Base-by-base conservation (phyloP, 2,797 vertebrate species). In the Steatocranus sp. region DNA sequence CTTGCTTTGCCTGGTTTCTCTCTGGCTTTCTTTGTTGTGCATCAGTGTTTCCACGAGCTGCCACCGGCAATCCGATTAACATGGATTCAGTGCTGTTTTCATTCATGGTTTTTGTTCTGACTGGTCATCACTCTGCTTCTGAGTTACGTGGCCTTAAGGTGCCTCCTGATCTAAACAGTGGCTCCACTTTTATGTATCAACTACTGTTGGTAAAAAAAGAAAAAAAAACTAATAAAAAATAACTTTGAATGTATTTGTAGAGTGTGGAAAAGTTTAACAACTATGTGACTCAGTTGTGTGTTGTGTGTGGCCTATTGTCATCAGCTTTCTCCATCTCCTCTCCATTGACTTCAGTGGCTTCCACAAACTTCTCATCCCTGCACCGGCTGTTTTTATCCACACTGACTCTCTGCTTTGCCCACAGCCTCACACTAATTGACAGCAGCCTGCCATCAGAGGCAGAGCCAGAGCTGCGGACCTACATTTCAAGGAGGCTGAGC, bases 351-450 rank as follows among this genome's bases (percentile, higher is more conserved):
- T 87, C 61, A 84, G 36, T 89, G 87, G 82, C 80, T 88, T 92
- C 80, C 50, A 84, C 27, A 85, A 46, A 41, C 36, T 58, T 83
- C n/a, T 78, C 74, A 10, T 74, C 15, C 8, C 50, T 68, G n/a
- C 20, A 9, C 56, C 32, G 14, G 46, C 53, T 83, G 34, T 54
- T 32, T 25, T 43, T 66, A 1, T 83, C 17, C 27, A 15, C 61
- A 17, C 49, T 86, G 79, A 95, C 66, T 80, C 54, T 66, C 75
- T 83, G 54, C 27, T 77, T 36, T 18, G 4, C 80, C 93, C 90
- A 49, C 95, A 99, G 99, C 94, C 96, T 99, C 25, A 97, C 97
- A 17, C 93, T 99, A 81, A 93, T 97, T 84, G 98, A 98, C 90
- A 97, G 96, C 79, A 99, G 97, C 92, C 95, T 99, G 54, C 96